phyloP scores from a whole-genome alignment of 2,888 invertebrate species.

The Smittia aterrima region DNA sequence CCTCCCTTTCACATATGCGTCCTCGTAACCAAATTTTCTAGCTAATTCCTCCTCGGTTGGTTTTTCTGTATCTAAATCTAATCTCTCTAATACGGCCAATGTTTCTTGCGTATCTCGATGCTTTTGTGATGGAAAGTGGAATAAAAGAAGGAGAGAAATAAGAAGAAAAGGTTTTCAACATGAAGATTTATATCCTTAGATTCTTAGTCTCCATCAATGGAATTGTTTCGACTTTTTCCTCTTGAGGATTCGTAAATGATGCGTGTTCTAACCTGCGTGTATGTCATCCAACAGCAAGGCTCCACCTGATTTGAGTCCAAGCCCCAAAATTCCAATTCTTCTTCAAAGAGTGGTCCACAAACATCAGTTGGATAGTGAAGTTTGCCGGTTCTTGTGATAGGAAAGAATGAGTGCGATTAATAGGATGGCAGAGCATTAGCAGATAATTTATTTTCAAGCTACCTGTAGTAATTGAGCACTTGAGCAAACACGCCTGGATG shows the following conservation, averaged over 20 bases:
- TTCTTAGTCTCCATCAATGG: not conserved
- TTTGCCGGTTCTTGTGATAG: conserved; percentile 69
- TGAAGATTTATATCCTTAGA: not conserved
- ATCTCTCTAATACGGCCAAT: conserved; percentile 91
- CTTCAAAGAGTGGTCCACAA: conserved; percentile 86
- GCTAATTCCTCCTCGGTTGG: conserved; percentile 97
- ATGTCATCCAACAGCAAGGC: conserved; percentile 94
- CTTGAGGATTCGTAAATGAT: not conserved
- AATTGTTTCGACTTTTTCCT: not conserved
- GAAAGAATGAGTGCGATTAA: not conserved
- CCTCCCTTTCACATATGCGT: conserved; percentile 87
- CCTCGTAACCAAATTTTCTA: conserved; percentile 94
- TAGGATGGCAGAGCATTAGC: not conserved
- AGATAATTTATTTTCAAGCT: conserved; percentile 41
- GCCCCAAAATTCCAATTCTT: conserved; percentile 89
- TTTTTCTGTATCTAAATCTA: conserved; percentile 97
- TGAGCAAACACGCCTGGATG: conserved; percentile 90
- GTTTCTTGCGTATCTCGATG: conserved; percentile 99
- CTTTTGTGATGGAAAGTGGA: conserved; percentile 55
- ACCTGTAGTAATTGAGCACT: conserved; percentile 83
- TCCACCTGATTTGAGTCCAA: conserved; percentile 91
- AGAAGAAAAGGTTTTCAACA: conserved; percentile 17
- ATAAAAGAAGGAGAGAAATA: not conserved
- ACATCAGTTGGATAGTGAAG: conserved; percentile 89
- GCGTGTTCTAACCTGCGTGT: conserved; percentile 54